Evolutionary conservation across 2,113 vertebrate species (phyloP).

Genomic region (Orientallactaga bullata): DNA sequence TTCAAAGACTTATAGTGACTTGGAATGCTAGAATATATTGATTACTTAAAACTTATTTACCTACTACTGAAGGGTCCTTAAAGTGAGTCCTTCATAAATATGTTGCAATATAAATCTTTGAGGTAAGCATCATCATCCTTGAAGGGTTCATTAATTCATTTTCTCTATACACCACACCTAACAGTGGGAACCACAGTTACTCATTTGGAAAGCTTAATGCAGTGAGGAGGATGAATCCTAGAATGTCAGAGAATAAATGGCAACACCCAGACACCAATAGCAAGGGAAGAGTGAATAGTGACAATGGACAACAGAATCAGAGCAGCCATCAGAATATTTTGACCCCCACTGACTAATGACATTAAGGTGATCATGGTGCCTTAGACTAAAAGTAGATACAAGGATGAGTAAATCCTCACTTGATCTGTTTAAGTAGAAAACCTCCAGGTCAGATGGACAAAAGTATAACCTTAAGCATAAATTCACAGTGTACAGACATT

Average conservation of each 20-base stretch:
- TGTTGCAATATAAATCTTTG: neutral
- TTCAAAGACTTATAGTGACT: neutral
- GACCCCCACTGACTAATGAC: neutral
- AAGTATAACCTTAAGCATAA: neutral
- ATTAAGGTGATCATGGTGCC: neutral
- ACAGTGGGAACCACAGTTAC: neutral
- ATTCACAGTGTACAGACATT: neutral
- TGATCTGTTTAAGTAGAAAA: neutral
- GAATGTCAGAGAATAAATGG: neutral
- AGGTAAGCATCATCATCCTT: neutral
- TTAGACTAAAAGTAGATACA: neutral
- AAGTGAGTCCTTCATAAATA: neutral
- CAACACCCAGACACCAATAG: neutral
- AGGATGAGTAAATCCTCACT: neutral
- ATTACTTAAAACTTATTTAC: neutral
- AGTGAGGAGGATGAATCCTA: neutral
- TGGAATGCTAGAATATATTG: neutral
- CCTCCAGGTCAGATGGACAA: neutral
- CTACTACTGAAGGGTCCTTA: neutral
- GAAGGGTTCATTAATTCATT: neutral
- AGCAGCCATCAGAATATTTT: neutral
- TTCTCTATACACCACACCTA: neutral
- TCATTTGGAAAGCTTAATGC: neutral
- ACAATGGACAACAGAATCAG: neutral
- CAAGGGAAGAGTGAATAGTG: neutral